These are phyloP conservation scores for Stramonita haemastoma DNA, from an alignment of 2,888 invertebrate species.

Conservation along the genomic window DNA sequence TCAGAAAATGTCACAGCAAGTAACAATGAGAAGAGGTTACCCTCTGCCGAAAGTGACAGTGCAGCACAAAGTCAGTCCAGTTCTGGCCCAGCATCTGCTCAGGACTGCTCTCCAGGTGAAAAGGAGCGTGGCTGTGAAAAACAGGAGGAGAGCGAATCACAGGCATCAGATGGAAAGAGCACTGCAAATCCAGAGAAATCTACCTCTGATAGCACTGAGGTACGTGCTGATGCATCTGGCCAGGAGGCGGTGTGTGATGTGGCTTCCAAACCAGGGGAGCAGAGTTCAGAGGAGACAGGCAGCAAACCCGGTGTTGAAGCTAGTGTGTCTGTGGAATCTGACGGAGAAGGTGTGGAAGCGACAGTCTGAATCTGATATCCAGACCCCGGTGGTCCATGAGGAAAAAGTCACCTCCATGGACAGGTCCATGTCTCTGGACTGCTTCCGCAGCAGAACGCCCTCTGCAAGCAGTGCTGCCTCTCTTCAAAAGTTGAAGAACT, in stretches of 20 bases:
- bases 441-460: constrained; percentile 18
- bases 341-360: constrained; percentile 48
- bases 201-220: not conserved
- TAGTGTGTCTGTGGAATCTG: constrained; percentile 41
- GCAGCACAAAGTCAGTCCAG: not conserved
- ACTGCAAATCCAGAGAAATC: not conserved
- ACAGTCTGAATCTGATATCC: constrained; percentile 39
- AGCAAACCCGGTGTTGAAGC: not conserved
- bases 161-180: not conserved
- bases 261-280: not conserved
- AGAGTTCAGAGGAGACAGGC: not conserved
- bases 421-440: not conserved
- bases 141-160: not conserved
- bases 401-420: constrained; percentile 41
- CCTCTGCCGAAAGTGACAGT: not conserved
- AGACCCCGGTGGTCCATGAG: not conserved
- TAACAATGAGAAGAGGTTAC: not conserved
- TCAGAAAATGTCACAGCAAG: not conserved
- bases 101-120: not conserved
- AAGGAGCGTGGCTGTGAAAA: not conserved
- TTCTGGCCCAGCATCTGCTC: not conserved
- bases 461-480: constrained; percentile 31
- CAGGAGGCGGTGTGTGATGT: not conserved
- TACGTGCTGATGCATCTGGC: not conserved
- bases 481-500: constrained; percentile 67